Evolutionary conservation across 1,140 invertebrate species (phyloP).

Genomic region (Dysdera silvatica): DNA sequence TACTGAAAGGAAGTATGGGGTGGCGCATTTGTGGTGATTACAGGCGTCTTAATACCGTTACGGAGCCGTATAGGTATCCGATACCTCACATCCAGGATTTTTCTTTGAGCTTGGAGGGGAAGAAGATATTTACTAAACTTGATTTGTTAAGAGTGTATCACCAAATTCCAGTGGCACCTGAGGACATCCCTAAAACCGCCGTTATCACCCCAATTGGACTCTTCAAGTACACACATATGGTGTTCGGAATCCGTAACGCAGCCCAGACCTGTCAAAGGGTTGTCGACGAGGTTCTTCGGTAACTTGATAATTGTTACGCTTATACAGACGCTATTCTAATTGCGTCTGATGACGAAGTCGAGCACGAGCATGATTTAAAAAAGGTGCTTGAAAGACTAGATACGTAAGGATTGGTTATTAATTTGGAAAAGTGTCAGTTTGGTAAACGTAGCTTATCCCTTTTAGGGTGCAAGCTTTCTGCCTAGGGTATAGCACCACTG

Average conservation of each 20-base stretch:
- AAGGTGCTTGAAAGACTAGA: conserved; percentile 39
- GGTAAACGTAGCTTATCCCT: conserved; percentile 1
- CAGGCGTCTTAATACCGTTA: conserved; percentile 11
- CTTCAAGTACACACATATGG: conserved; percentile 24
- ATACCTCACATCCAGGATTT: conserved; percentile 27
- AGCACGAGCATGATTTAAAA: conserved; percentile 41
- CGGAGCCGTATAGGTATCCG: conserved; percentile 23
- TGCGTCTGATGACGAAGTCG: conserved; percentile 36
- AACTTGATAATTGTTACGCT: background rate
- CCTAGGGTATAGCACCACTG: conserved; percentile 12
- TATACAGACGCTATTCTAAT: conserved; percentile 41
- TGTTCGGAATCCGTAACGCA: conserved; percentile 25
- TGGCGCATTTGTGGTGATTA: conserved; percentile 22
- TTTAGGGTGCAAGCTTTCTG: conserved; percentile 7
- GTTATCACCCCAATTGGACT: conserved; percentile 22
- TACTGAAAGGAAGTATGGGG: conserved; percentile 28
- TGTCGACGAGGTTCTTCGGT: conserved; percentile 7
- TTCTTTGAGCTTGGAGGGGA: background rate
- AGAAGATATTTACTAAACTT: conserved; percentile 17
- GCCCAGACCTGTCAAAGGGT: conserved; percentile 23
- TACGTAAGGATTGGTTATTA: conserved; percentile 37
- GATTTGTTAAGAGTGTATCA: conserved; percentile 19
- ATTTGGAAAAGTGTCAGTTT: conserved; percentile 32
- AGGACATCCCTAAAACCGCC: conserved; percentile 26
- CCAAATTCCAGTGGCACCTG: conserved; percentile 18